Evolutionary conservation across 2,113 vertebrate species (phyloP), one percentile per base, ranked within the genome.

Genomic region (Hyaena hyaena): DNA sequence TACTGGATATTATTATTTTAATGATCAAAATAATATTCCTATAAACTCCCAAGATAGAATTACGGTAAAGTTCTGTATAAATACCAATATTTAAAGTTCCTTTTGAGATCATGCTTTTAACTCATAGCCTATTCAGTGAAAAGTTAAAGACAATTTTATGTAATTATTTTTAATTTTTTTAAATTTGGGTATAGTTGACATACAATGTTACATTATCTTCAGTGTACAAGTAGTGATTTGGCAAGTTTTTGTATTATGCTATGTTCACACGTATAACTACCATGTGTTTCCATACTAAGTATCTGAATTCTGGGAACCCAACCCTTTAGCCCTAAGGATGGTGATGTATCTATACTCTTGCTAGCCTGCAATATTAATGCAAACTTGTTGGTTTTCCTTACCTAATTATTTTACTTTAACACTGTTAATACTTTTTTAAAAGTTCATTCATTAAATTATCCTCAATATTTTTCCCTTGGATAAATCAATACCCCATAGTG

Each of bases 401-500:
- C 33, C 33, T 5, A n/a, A 33, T 80, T 58, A 69, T 71, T 94
- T 89, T 73, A 87, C 35, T 93, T 97, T 68, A 97, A 53, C 5
- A 17, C 12, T 33, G 48, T 35, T 12, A 94, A 82, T 12, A 73
- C 14, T 66, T 93, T 93, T 90, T 63, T 43, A 90, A 96, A 43
- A 69, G 7, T 69, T 2, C 15, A 3, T 91, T 95, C 73, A 53
- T 74, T 92, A 79, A 90, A 53, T 68, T 66, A 39, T 77, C 26
- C 58, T 93, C 23, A 93, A 12, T 26, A 90, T 63, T 31, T 71
- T 10, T 71, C 23, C 69, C 35, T 23, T 39, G n/a, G 69, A 21
- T 23, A 71, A 71, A 71, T 71, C 35, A 71, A 39, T 71, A 71
- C n/a, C n/a, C 69, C 23, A 39, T 23, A 71, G n/a, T 71, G 19